Evolutionary conservation across 2,888 invertebrate genomes (phyloP).

Genomic region (Melipona bicolor): DNA sequence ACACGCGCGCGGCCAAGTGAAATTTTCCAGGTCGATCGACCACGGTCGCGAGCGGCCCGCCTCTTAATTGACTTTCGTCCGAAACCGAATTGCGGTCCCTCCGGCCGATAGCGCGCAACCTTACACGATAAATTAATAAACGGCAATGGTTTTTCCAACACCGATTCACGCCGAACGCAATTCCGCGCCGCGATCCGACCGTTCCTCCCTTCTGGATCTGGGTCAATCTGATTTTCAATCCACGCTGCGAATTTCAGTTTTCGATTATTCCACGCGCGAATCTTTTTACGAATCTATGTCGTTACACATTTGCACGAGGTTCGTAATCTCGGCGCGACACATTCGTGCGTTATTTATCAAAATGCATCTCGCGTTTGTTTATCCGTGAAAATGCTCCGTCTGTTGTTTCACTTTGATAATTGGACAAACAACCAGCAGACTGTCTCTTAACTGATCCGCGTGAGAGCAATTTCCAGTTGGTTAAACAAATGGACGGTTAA

Average conservation of each 20-base stretch:
- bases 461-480: no score
- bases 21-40: slow-evolving; percentile 47
- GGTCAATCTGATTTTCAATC: slow-evolving; percentile 2
- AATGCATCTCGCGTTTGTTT: no score
- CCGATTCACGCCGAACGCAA: slow-evolving; percentile 31
- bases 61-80: slow-evolving; percentile 61
- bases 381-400: no score
- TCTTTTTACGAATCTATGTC: not conserved
- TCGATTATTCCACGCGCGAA: not conserved
- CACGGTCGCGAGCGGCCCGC: slow-evolving; percentile 36
- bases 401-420: no score
- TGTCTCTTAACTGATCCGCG: no score
- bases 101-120: slow-evolving; percentile 30
- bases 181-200: slow-evolving; percentile 1
- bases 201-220: not conserved
- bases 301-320: no score
- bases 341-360: no score
- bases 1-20: slow-evolving; percentile 25
- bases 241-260: no score
- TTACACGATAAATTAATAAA: slow-evolving; percentile 62
- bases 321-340: no score
- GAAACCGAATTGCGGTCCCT: slow-evolving; percentile 54
- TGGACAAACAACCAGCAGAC: no score
- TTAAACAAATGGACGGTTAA: no score
- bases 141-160: slow-evolving; percentile 51